Evolutionary conservation across 2,797 vertebrate genomes (phyloP).

Genomic region (Cirrhinus molitorella): DNA sequence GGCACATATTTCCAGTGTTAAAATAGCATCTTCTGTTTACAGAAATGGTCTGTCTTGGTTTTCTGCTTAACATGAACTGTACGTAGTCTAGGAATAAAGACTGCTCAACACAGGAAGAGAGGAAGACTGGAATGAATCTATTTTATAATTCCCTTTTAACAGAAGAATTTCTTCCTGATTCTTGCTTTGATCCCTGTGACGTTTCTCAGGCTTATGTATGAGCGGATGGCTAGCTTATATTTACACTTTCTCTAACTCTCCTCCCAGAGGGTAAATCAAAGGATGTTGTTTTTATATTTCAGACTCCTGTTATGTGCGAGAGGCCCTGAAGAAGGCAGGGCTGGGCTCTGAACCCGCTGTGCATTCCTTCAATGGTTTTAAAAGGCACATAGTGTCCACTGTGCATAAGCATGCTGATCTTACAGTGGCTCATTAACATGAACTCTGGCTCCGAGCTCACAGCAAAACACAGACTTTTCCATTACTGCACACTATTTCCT

Average conservation of each 20-base stretch:
- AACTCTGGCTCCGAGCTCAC: constrained; percentile 28
- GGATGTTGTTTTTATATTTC: constrained; percentile 53
- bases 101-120: not conserved
- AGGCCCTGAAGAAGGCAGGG: constrained; percentile 33
- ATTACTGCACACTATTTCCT: constrained; percentile 70
- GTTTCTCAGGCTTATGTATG: constrained; percentile 26
- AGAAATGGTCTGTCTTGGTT: not conserved
- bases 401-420: constrained; percentile 63
- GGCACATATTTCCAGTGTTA: not conserved
- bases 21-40: not conserved
- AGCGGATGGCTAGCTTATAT: constrained; percentile 34
- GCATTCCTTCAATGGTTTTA: constrained; percentile 62
- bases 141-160: not conserved
- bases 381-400: constrained; percentile 63
- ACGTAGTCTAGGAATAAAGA: not conserved
- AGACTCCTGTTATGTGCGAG: constrained; percentile 55
- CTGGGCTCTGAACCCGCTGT: constrained; percentile 41
- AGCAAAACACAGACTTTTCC: constrained; percentile 66
- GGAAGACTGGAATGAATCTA: not conserved
- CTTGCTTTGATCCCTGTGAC: not conserved
- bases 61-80: not conserved
- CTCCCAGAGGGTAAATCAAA: constrained; percentile 46
- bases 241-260: constrained; percentile 47
- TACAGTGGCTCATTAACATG: constrained; percentile 64
- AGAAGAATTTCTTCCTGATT: not conserved